Evolutionary conservation across 1,140 invertebrate genomes (phyloP), one percentile per base, ranked within the genome.

Genomic region (Stegodyphus dumicola): DNA sequence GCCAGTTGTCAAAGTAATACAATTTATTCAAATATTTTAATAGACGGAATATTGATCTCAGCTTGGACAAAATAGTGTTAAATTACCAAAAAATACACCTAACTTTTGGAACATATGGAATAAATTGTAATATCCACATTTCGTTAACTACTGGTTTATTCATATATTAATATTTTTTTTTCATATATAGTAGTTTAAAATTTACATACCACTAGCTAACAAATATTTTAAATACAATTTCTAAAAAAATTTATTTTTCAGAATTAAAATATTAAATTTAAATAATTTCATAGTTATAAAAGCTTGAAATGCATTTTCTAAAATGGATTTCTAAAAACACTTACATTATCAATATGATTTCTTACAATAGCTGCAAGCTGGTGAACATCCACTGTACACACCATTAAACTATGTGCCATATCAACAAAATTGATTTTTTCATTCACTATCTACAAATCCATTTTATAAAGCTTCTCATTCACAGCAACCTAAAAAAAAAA

Each of bases 321-420:
- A 33, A 33, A 33, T 33, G 51, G 11, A 5, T 0, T 51, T 51
- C 2, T 78, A 7, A 70, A 86, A n/a, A 66, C 53, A 73, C 85
- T 83, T 84, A 87, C 87, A 66, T 86, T 88, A 48, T 88, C 88
- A 56, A 81, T 78, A 17, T 76, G 70, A 70, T 88, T 88, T 54
- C 64, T 75, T 65, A 87, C 87, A 56, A 88, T 74, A 15, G 84
- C 69, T 56, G 88, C 87, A 52, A 88, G 80, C 75, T 88, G 87
- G 64, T 87, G 83, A 77, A 76, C 83, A 81, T 88, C 86, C 33
- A 88, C 71, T 54, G 84, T 70, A 49, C 67, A 67, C 83, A 88
- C 70, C 52, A 77, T 86, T 49, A 86, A 78, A 67, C 84, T 77
- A 78, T 86, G 66, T 77, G 84, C 84, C 84, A 86, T 86, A 78